phyloP scores from a whole-genome alignment of 2,113 vertebrate species.

The Anhinga rufa region DNA sequence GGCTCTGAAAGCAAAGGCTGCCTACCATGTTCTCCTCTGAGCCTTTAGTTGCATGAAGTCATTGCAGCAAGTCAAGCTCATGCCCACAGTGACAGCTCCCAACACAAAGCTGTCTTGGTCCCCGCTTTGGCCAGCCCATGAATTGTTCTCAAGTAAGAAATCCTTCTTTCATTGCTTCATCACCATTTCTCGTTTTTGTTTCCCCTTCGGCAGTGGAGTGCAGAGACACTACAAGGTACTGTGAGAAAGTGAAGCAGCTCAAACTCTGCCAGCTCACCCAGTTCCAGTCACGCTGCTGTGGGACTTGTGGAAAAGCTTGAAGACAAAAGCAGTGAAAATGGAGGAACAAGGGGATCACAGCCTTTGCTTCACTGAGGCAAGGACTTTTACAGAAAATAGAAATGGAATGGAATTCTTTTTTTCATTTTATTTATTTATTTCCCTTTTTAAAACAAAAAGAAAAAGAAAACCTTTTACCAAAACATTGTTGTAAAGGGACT shows the following conservation, averaged over 20 bases:
- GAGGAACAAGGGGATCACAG: slow-evolving; percentile 35
- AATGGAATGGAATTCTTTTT: slow-evolving; percentile 56
- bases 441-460: background rate
- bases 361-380: slow-evolving; percentile 39
- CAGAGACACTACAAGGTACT: slow-evolving; percentile 92
- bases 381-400: slow-evolving; percentile 45
- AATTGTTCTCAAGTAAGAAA: background rate
- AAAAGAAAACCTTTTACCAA: background rate
- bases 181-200: slow-evolving; percentile 47
- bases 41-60: background rate
- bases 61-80: background rate
- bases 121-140: background rate
- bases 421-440: slow-evolving; percentile 77
- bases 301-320: slow-evolving; percentile 89
- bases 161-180: background rate
- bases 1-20: background rate
- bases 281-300: slow-evolving; percentile 92
- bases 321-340: slow-evolving; percentile 4
- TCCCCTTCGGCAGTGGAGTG: slow-evolving; percentile 78
- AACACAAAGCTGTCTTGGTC: background rate
- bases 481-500: slow-evolving; percentile 4
- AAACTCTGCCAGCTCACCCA: slow-evolving; percentile 90
- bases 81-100: background rate
- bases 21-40: background rate
- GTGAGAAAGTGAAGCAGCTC: slow-evolving; percentile 92